Evolutionary conservation across 2,888 invertebrate genomes (phyloP).

Genomic region (Amorpha juglandis): DNA sequence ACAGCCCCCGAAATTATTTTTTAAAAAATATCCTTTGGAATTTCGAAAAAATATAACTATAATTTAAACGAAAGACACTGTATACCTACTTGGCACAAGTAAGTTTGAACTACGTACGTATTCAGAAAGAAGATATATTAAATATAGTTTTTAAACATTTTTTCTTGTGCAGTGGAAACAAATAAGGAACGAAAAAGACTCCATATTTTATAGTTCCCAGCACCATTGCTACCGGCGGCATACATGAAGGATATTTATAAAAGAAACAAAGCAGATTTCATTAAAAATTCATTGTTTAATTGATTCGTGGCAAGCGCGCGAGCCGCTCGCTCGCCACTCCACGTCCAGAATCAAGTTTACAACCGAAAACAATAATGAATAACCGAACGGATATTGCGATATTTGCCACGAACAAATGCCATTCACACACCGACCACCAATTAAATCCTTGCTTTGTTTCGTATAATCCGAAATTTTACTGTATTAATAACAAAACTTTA

Average conservation of each 20-base stretch:
- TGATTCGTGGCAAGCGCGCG: slow-evolving; percentile 31
- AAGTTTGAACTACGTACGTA: too few relatives aligned
- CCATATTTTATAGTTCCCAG: background rate
- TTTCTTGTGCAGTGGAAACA: background rate
- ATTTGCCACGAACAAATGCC: slow-evolving; percentile 41
- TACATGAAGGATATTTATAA: slow-evolving; percentile 12
- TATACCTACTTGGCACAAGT: too few relatives aligned
- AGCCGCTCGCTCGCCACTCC: slow-evolving; percentile 17
- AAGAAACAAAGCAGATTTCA: slow-evolving; percentile 9
- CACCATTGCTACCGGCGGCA: background rate
- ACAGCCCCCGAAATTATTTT: too few relatives aligned
- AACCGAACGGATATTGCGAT: slow-evolving; percentile 51
- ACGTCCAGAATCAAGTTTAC: slow-evolving; percentile 43
- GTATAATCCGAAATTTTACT: slow-evolving; percentile 82
- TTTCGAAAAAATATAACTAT: too few relatives aligned
- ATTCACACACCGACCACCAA: slow-evolving; percentile 70
- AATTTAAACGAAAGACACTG: too few relatives aligned
- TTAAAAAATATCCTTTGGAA: too few relatives aligned
- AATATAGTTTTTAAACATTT: too few relatives aligned
- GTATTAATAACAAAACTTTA: slow-evolving; percentile 80
- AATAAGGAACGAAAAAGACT: background rate
- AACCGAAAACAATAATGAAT: slow-evolving; percentile 51
- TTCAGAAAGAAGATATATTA: too few relatives aligned
- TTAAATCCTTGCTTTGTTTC: slow-evolving; percentile 81
- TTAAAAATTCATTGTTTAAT: slow-evolving; percentile 49